Percentiles rank a stretch among this genome's conserved stretches.
These are phyloP conservation scores for Sepiola atlantica DNA, from an alignment of 2,888 invertebrate species.

Conservation along the genomic window DNA sequence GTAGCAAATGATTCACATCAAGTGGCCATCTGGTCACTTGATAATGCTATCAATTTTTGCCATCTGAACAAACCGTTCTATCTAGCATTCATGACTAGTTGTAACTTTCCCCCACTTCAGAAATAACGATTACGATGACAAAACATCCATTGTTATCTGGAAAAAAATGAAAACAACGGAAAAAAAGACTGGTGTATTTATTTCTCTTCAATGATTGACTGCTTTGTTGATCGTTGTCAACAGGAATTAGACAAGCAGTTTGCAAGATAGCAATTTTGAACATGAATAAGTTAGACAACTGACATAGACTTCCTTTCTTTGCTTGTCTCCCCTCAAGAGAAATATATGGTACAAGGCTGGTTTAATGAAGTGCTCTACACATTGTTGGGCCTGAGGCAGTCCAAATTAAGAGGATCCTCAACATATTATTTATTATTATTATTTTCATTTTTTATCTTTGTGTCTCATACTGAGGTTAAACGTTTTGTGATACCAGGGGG, in stretches of 20 bases:
- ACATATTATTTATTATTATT: too few relatives aligned
- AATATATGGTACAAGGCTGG: too few relatives aligned
- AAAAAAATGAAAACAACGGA: too few relatives aligned
- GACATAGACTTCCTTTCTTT: neutral
- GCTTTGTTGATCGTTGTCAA: neutral
- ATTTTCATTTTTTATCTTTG: too few relatives aligned
- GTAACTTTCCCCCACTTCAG: neutral
- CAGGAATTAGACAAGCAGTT: neutral
- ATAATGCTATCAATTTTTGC: slow-evolving; percentile 8
- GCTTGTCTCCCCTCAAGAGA: too few relatives aligned
- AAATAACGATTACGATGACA: neutral
- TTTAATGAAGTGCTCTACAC: too few relatives aligned
- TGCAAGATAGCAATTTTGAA: neutral
- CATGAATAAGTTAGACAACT: neutral
- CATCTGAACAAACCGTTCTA: neutral
- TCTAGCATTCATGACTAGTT: slow-evolving; percentile 17
- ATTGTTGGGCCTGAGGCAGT: too few relatives aligned
- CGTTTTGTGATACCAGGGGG: too few relatives aligned
- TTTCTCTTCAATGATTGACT: neutral
- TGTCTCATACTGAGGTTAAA: too few relatives aligned
- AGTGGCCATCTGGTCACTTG: neutral
- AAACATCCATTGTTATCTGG: neutral
- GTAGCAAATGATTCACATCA: slow-evolving; percentile 8
- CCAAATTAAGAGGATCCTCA: too few relatives aligned
- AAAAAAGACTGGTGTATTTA: neutral